Percentiles rank a stretch among this genome's conserved stretches.
Evolutionary conservation across 2,888 invertebrate species (phyloP).

Genomic region (Polyommatus icarus): DNA sequence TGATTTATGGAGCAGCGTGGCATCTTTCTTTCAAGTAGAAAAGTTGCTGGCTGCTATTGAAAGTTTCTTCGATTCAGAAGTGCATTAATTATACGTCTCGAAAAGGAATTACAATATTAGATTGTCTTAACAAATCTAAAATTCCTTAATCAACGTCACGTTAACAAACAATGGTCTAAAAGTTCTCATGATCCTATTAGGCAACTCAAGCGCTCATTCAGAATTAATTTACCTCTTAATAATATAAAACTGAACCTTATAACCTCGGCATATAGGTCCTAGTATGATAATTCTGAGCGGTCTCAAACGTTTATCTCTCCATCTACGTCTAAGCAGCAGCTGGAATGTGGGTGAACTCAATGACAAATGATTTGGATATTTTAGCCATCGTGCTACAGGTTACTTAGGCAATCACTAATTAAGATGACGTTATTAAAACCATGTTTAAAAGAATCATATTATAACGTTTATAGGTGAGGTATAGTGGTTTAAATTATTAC

Average conservation of each 20-base stretch:
- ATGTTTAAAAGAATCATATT: background rate
- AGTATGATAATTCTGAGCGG: background rate
- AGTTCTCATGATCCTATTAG: slow-evolving; percentile 43
- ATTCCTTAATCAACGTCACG: slow-evolving; percentile 9
- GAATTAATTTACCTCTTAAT: background rate
- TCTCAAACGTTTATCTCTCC: slow-evolving; percentile 36
- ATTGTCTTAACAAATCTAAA: background rate
- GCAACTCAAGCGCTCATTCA: slow-evolving; percentile 23
- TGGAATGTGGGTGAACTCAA: background rate
- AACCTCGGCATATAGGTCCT: background rate
- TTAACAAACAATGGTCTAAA: slow-evolving; percentile 43
- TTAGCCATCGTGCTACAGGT: background rate
- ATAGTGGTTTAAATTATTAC: background rate
- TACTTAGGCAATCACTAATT: background rate
- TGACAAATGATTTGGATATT: background rate
- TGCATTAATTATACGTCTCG: background rate
- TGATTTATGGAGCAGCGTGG: no score
- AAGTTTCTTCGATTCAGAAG: no score
- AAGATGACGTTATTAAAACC: background rate
- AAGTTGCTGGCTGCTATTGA: no score
- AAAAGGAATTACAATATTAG: background rate
- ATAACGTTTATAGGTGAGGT: background rate
- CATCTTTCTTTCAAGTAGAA: no score
- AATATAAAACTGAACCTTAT: background rate
- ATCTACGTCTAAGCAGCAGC: slow-evolving; percentile 35